phyloP scores from a whole-genome alignment of 1,140 invertebrate species.

The Drosophila pachea region DNA sequence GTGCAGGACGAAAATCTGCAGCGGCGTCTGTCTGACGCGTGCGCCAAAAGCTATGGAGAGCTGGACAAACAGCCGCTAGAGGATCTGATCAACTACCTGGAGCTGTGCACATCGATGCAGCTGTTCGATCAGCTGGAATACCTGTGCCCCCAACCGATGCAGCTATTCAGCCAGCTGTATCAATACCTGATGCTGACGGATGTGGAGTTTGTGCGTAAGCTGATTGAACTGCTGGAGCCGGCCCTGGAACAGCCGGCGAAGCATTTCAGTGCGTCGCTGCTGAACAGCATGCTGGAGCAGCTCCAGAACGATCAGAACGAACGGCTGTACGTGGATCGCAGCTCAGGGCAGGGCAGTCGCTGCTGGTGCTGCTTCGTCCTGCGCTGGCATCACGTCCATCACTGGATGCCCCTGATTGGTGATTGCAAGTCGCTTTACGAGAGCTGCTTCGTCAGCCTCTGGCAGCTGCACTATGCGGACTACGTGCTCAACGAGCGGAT shows the following conservation, averaged over 20 bases:
- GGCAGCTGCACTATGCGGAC: slow-evolving; percentile 46
- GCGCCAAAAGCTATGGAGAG: background rate
- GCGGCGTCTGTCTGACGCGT: background rate
- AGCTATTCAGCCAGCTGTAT: slow-evolving; percentile 33
- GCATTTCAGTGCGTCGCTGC: slow-evolving; percentile 5
- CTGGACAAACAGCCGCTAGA: slow-evolving; percentile 1
- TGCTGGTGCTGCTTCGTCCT: slow-evolving; percentile 50
- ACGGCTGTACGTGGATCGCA: slow-evolving; percentile 26
- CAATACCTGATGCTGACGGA: slow-evolving; percentile 48
- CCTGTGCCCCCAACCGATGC: background rate
- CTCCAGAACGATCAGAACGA: background rate
- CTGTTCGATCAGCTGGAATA: background rate
- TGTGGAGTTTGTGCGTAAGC: slow-evolving; percentile 19
- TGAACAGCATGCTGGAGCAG: slow-evolving; percentile 29
- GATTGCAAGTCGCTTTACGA: slow-evolving; percentile 21
- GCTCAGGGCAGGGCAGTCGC: background rate
- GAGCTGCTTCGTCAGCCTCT: slow-evolving; percentile 20
- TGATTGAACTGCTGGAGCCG: slow-evolving; percentile 39
- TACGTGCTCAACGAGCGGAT: slow-evolving; percentile 48
- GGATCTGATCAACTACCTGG: slow-evolving; percentile 5
- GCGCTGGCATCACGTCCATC: slow-evolving; percentile 10
- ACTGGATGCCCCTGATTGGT: slow-evolving; percentile 35
- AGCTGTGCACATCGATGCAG: slow-evolving; percentile 18
- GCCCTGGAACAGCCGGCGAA: slow-evolving; percentile 21
- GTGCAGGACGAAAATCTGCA: too few species aligned